Percentiles rank a stretch among this genome's conserved stretches.
These are phyloP conservation scores for Acridotheres tristis DNA, from an alignment of 2,797 vertebrate genomes.

Conservation along the genomic window DNA sequence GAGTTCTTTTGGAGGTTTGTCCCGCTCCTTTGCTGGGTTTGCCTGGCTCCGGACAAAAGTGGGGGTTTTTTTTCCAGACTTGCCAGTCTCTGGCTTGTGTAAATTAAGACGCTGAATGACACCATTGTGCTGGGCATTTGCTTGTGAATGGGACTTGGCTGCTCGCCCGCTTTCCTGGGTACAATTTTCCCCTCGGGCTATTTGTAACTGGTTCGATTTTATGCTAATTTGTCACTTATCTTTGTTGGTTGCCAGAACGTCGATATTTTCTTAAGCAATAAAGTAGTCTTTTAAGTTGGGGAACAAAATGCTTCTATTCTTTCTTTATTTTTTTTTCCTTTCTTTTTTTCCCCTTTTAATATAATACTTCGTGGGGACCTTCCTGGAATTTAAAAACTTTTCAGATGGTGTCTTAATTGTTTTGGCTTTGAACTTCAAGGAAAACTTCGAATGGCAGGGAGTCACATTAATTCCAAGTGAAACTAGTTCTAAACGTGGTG, in stretches of 20 bases:
- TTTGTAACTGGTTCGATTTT: conserved; percentile 42
- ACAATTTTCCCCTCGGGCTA: conserved; percentile 60
- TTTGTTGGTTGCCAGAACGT: not conserved
- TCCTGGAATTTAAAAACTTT: not conserved
- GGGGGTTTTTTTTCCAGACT: conserved; percentile 39
- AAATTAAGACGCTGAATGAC: conserved; percentile 69
- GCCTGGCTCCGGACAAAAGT: not conserved
- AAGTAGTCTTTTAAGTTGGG: not conserved
- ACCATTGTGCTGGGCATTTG: conserved; percentile 76
- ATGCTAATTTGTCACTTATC: conserved; percentile 14
- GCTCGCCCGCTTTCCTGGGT: conserved; percentile 37
- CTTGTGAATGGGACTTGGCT: conserved; percentile 76
- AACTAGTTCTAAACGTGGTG: not conserved
- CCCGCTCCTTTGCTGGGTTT: not conserved
- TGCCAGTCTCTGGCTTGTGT: conserved; percentile 55
- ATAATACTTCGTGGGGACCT: not conserved
- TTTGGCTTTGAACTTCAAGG: not conserved
- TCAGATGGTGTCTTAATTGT: not conserved
- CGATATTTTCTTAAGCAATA: not conserved
- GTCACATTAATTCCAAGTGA: not conserved
- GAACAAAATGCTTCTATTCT: not conserved
- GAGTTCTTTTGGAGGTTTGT: not conserved
- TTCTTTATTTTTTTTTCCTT: not conserved
- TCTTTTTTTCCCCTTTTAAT: no score
- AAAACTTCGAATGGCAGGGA: not conserved